Conservation (phyloP, 2,888 invertebrate species). For the Alentia gelatinosa region DNA sequence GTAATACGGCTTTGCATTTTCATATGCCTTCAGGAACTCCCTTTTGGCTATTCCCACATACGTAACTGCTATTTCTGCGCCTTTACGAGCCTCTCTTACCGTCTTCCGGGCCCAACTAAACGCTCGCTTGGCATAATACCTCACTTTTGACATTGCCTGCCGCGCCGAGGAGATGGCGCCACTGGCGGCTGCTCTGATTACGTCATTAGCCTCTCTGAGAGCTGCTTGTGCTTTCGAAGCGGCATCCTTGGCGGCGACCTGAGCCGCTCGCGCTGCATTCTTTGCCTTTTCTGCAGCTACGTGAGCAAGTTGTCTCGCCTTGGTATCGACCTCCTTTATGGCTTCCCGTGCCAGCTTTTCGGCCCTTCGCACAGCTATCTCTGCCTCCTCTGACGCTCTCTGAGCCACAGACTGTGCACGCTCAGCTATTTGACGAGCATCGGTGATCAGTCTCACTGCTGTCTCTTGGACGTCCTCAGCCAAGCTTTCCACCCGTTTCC, state of each 20-base stretch:
- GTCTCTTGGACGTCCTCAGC: not conserved
- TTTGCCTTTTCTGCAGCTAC: not conserved
- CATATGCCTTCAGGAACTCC: not conserved
- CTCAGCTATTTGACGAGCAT: not conserved
- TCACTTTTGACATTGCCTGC: not conserved
- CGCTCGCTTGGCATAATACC: conserved; percentile 19
- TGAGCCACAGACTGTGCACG: not conserved
- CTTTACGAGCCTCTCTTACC: conserved; percentile 14
- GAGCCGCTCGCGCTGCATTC: not conserved
- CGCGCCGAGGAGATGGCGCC: conserved; percentile 7
- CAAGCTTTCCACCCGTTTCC: not conserved
- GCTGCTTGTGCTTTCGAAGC: not conserved
- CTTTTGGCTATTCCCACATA: conserved; percentile 11
- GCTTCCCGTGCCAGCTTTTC: not conserved
- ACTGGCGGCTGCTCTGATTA: not conserved
- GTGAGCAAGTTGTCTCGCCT: not conserved
- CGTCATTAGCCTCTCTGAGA: not conserved
- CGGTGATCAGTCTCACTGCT: not conserved
- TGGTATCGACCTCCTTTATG: not conserved
- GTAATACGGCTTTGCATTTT: not conserved
- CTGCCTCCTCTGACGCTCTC: not conserved
- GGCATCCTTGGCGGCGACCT: not conserved
- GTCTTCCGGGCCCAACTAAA: not conserved
- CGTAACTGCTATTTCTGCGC: not conserved
- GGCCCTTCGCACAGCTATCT: not conserved